phyloP scores from a whole-genome alignment of 1,140 invertebrate species.

The Meteorus sp. region DNA sequence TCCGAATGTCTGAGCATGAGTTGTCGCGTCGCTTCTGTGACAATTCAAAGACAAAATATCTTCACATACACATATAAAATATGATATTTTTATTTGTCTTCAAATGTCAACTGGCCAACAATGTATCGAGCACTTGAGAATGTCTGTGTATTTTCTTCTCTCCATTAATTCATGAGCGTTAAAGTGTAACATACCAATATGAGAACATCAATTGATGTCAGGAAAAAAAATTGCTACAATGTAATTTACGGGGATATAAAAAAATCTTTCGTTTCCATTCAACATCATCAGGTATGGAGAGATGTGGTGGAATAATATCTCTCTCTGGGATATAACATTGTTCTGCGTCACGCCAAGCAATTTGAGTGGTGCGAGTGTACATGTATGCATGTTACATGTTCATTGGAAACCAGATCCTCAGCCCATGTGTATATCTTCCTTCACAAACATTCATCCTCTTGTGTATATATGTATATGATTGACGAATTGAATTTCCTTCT shows the following conservation, averaged over 20 bases:
- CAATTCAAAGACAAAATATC: slow-evolving; percentile 8
- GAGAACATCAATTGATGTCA: neutral
- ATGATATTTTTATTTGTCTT: slow-evolving; percentile 12
- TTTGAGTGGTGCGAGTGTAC: slow-evolving; percentile 23
- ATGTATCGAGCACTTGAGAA: slow-evolving; percentile 6
- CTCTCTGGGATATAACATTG: neutral
- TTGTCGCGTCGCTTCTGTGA: neutral
- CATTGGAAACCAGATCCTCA: too few species aligned
- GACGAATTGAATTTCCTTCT: slow-evolving; percentile 9
- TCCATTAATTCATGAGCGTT: too few species aligned
- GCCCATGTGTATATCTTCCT: too few species aligned
- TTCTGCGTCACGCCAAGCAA: slow-evolving; percentile 29
- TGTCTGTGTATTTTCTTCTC: neutral
- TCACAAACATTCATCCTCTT: too few species aligned
- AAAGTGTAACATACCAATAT: too few species aligned
- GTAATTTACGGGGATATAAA: slow-evolving; percentile 16
- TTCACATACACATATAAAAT: too few species aligned
- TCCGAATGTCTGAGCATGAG: slow-evolving; percentile 18
- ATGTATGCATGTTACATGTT: too few species aligned
- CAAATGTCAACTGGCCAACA: slow-evolving; percentile 7
- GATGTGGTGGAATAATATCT: neutral
- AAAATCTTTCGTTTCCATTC: neutral
- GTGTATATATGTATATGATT: too few species aligned
- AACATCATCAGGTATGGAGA: slow-evolving; percentile 2
- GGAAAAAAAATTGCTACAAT: slow-evolving; percentile 4